These are phyloP conservation scores for Taxidea taxus DNA, from an alignment of 2,113 vertebrate genomes.

Conservation along the genomic window DNA sequence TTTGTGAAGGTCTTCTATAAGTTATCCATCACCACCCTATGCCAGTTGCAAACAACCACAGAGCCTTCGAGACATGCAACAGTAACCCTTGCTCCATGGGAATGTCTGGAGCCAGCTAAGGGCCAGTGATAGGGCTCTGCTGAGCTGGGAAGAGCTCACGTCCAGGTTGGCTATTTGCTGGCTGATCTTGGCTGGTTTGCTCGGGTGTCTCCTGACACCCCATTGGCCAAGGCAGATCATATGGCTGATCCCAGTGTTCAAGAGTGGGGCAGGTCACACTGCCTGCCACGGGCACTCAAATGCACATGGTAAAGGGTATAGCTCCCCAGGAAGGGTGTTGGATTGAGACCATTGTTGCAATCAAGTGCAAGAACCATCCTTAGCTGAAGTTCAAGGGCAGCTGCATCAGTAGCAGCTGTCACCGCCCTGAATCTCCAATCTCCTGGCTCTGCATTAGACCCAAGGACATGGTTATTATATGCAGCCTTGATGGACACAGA, in stretches of 20 bases:
- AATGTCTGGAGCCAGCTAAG: neutral
- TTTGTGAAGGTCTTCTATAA: neutral
- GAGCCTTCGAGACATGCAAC: neutral
- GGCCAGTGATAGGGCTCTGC: neutral
- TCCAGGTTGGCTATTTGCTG: neutral
- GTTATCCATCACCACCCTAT: neutral
- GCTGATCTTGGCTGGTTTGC: neutral
- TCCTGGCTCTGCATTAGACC: neutral
- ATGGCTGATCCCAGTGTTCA: neutral
- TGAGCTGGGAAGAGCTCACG: fast-evolving
- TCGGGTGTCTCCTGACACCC: neutral
- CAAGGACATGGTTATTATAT: neutral
- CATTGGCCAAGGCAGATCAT: neutral
- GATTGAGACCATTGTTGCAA: too few relatives aligned
- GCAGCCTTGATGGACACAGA: neutral
- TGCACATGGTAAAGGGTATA: neutral
- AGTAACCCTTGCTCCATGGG: neutral
- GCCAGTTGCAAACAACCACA: neutral
- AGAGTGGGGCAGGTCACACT: neutral
- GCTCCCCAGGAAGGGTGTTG: neutral
- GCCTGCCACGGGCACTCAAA: neutral
- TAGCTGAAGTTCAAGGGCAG: neutral
- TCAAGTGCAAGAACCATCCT: neutral
- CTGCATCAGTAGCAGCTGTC: too few relatives aligned
- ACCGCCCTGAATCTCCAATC: neutral